Evolutionary conservation across 2,888 invertebrate species (phyloP), one percentile per base, ranked within the genome.

Genomic region (Diaphora mendica): DNA sequence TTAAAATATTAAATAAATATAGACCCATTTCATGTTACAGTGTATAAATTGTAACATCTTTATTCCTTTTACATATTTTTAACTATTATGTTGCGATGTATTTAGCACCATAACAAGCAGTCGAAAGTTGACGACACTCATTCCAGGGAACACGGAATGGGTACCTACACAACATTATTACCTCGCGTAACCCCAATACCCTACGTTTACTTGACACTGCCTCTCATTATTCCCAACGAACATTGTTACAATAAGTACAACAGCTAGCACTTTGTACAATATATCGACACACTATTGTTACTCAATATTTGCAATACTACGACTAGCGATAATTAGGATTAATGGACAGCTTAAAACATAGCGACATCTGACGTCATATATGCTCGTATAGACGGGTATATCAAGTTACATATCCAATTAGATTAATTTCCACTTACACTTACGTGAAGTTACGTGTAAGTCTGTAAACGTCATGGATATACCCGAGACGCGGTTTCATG

Each of bases 281-380:
- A 68, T 85, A 78, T 76, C 75, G 78, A 81, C 78, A 72, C 67
- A 55, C 68, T 78, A 76, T 82, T 85, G 85, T 87, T 84, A 82
- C 62, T 71, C 79, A 85, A 82, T 79, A 83, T 15, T n/a, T n/a
- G 42, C 62, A 64, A 65, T 23, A 7, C 1, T 44, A 71, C 62
- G 70, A 71, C 48, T 33, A 15, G 73, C 79, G 77, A 79, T 79
- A 79, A 74, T 82, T 67, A 72, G 77, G 82, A 80, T 79, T 79
- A 73, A 74, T 30, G 70, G 73, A 77, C 75, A 72, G 74, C 67
- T 73, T 73, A 77, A 73, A 78, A 73, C 55, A 39, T 39, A 68
- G 68, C 8, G 26, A 35, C 55, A 68, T 39, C 55, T 62, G 64
- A 33, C 66, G 70, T 81, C 67, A 64, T 39, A n/a, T n/a, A n/a